A percentile compares a stretch with the other conserved stretches of the same genome.
phyloP scores from a whole-genome alignment of 2,797 vertebrate genomes.

The Cirrhinus molitorella region DNA sequence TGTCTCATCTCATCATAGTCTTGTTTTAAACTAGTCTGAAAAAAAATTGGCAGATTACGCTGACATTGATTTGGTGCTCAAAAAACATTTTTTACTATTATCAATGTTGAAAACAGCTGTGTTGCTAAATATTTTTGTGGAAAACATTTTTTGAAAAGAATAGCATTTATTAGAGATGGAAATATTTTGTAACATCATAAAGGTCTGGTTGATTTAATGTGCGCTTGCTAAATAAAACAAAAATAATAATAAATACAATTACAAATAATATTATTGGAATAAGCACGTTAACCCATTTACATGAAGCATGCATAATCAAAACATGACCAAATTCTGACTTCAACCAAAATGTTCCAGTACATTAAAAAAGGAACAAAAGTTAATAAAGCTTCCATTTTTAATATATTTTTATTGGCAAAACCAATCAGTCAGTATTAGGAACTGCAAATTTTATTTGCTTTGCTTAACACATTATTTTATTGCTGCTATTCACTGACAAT shows the following conservation, averaged over 20 bases:
- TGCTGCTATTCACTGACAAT: conserved; percentile 9
- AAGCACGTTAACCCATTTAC: background rate
- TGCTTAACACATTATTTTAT: conserved; percentile 3
- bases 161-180: background rate
- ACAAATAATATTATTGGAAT: background rate
- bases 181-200: background rate
- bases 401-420: background rate
- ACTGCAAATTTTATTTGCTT: background rate
- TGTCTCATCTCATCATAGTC: too few relatives aligned
- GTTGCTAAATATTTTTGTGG: background rate
- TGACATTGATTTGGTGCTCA: background rate
- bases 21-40: too few relatives aligned
- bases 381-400: background rate
- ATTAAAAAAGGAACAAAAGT: background rate
- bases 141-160: background rate
- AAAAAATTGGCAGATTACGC: too few relatives aligned
- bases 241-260: background rate
- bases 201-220: background rate
- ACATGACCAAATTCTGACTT: background rate
- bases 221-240: background rate
- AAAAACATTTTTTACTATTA: background rate
- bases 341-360: background rate
- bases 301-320: background rate
- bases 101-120: background rate
- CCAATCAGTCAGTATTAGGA: background rate